Percentiles rank a stretch among this genome's conserved stretches.
phyloP scores from a whole-genome alignment of 2,888 invertebrate species.

The Tryphoninae sp. region DNA sequence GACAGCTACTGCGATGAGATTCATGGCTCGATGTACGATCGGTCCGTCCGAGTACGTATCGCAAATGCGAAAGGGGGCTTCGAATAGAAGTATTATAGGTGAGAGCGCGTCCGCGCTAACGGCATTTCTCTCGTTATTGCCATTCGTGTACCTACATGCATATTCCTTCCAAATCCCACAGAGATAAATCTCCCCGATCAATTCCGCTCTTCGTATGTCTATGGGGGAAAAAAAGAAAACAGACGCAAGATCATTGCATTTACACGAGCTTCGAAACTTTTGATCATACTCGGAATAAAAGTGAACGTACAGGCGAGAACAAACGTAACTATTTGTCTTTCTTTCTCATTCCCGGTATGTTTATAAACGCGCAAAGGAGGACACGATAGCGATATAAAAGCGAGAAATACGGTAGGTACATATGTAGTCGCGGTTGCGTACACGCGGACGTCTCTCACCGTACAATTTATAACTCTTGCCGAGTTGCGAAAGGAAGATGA shows the following conservation, averaged over 20 bases:
- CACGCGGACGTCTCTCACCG: slow-evolving; percentile 56
- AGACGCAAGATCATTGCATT: no score
- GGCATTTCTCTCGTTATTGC: no score
- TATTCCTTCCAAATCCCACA: no score
- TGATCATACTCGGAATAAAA: slow-evolving; percentile 35
- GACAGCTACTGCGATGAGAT: slow-evolving; percentile 2
- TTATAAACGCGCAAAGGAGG: not conserved
- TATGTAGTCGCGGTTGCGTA: slow-evolving; percentile 57
- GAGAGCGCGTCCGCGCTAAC: no score
- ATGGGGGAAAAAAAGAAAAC: no score
- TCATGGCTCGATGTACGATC: not conserved
- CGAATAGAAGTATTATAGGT: not conserved
- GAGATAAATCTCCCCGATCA: no score
- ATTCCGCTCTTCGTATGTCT: no score
- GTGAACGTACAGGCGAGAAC: slow-evolving; percentile 32
- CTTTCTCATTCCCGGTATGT: no score
- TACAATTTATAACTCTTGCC: slow-evolving; percentile 56
- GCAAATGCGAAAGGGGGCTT: not conserved
- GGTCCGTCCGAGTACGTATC: not conserved
- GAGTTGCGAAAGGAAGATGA: slow-evolving; percentile 38
- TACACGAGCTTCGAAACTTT: slow-evolving; percentile 18
- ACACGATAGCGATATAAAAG: slow-evolving; percentile 22
- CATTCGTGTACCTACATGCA: no score
- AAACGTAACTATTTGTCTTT: slow-evolving; percentile 44
- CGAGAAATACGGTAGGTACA: slow-evolving; percentile 51